A percentile compares a stretch with the other conserved stretches of the same genome.
These are phyloP conservation scores for Protobothrops mucrosquamatus DNA, from an alignment of 2,113 vertebrate genomes.

Conservation along the genomic window DNA sequence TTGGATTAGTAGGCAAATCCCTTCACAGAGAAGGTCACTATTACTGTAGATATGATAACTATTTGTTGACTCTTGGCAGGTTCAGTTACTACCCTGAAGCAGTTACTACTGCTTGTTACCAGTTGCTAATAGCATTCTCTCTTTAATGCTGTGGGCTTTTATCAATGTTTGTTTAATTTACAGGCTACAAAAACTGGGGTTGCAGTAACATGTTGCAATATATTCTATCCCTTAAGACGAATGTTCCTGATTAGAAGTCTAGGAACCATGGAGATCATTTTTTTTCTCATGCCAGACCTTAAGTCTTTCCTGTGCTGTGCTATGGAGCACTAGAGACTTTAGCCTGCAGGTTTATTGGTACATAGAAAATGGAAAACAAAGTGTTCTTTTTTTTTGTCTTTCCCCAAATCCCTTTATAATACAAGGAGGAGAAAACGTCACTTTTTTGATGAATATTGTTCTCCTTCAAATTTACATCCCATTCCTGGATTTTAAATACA, in stretches of 20 bases:
- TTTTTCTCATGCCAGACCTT: background rate
- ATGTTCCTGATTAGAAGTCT: background rate
- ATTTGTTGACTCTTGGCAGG: background rate
- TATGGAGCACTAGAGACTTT: background rate
- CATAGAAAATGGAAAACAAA: background rate
- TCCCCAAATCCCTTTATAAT: background rate
- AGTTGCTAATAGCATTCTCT: background rate
- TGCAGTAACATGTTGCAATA: background rate
- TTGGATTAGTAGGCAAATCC: background rate
- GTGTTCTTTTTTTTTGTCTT: background rate
- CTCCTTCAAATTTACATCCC: background rate
- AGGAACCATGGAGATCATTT: background rate
- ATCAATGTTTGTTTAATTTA: background rate
- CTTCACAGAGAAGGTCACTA: background rate
- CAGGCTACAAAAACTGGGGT: background rate
- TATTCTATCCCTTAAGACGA: background rate
- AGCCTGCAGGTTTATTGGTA: background rate
- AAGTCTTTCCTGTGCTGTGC: background rate
- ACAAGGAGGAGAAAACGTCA: background rate
- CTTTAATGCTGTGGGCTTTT: background rate
- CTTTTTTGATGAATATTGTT: background rate
- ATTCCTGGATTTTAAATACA: background rate
- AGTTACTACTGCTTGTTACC: background rate
- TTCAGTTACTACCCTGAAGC: background rate
- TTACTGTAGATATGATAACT: background rate